Percentiles rank a stretch among this genome's conserved stretches.
Conservation (phyloP, 1,140 invertebrate genomes). For the Cyphomyrmex costatus region DNA sequence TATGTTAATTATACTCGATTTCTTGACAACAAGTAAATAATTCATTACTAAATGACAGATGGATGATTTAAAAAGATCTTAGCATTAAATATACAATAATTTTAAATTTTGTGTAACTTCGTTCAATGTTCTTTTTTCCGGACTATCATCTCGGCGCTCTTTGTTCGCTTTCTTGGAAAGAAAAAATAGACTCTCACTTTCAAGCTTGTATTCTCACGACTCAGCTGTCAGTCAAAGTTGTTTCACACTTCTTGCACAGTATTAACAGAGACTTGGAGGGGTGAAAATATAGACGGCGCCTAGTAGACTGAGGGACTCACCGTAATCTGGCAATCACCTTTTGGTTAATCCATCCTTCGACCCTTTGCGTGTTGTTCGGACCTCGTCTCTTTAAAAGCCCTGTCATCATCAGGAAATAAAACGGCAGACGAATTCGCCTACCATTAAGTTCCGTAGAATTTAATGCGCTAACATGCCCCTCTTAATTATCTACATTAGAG, state of each 20-base stretch:
- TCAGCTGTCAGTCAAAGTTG: constrained; percentile 20
- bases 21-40: constrained; percentile 11
- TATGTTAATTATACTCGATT: background rate
- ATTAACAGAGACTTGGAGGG: constrained; percentile 22
- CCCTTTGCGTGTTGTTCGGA: constrained; percentile 39
- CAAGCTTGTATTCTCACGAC: background rate
- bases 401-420: constrained; percentile 10
- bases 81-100: background rate
- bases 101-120: background rate
- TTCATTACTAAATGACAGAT: constrained; percentile 11
- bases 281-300: constrained; percentile 70
- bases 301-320: constrained; percentile 28
- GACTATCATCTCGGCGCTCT: background rate
- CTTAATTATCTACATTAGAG: constrained; percentile 13
- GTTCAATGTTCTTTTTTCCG: constrained; percentile 16
- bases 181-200: constrained; percentile 40
- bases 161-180: constrained; percentile 49
- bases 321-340: constrained; percentile 67
- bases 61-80: background rate
- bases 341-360: constrained; percentile 52
- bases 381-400: constrained; percentile 17
- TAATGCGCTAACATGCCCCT: constrained; percentile 29
- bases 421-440: constrained; percentile 13
- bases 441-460: background rate
- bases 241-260: constrained; percentile 46